Percentiles rank a stretch among this genome's conserved stretches.
Conservation (phyloP, 2,797 vertebrate genomes). For the Macrochelys suwanniensis region DNA sequence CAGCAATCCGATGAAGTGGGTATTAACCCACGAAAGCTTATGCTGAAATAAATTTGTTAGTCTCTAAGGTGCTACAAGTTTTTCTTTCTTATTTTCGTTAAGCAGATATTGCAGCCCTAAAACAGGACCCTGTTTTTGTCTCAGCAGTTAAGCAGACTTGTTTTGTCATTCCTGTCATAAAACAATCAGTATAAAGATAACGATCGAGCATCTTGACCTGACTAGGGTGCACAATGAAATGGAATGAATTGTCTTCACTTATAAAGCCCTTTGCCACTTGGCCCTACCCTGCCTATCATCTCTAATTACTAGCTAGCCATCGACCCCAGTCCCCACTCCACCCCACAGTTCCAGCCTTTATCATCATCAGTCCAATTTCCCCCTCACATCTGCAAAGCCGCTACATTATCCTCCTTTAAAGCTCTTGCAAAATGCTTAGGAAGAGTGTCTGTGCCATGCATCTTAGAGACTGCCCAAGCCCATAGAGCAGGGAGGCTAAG, state of each 20-base stretch:
- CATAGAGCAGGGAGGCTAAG: background rate
- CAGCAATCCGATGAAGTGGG: no score
- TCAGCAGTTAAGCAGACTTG: background rate
- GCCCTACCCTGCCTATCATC: rapidly evolving
- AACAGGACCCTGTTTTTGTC: background rate
- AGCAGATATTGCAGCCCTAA: background rate
- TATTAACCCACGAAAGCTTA: no score
- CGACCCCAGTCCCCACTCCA: rapidly evolving
- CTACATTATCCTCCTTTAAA: background rate
- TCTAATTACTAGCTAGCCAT: background rate
- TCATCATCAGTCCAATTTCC: background rate
- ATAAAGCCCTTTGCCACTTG: background rate
- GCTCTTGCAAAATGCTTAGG: background rate
- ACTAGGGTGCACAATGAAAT: background rate
- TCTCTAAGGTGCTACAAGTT: no score
- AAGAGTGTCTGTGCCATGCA: rapidly evolving
- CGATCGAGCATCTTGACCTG: background rate
- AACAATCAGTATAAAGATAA: background rate
- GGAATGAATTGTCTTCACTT: background rate
- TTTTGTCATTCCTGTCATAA: background rate
- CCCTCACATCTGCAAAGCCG: background rate
- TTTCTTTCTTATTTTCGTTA: no score
- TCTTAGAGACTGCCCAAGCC: background rate
- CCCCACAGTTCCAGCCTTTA: rapidly evolving
- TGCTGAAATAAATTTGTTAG: no score